Conservation (phyloP, 2,113 vertebrate genomes). For the Furnarius figulus region DNA sequence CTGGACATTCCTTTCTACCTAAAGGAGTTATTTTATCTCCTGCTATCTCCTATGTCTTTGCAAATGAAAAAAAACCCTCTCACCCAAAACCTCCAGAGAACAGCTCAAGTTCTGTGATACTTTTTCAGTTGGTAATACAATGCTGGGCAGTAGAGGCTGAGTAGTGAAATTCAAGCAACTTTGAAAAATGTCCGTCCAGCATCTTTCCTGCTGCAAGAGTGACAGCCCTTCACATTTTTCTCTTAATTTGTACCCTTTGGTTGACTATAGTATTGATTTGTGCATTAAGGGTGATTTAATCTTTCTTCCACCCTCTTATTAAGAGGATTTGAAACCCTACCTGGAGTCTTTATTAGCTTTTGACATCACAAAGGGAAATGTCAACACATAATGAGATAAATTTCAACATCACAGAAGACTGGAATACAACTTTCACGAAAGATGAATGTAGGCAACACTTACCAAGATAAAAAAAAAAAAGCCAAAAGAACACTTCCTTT, state of each 20-base stretch:
- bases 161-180: background rate
- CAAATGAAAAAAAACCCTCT: background rate
- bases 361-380: conserved; percentile 40
- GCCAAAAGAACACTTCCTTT: background rate
- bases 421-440: background rate
- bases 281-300: conserved; percentile 56
- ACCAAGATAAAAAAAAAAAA: background rate
- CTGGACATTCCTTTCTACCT: background rate
- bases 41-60: background rate
- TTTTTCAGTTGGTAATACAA: background rate
- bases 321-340: conserved; percentile 6
- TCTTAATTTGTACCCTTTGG: conserved; percentile 39
- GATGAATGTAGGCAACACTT: background rate
- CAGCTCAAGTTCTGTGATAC: background rate
- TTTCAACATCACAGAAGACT: background rate
- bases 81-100: background rate
- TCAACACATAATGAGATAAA: conserved; percentile 39
- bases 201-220: background rate
- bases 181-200: conserved; percentile 15
- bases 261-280: conserved; percentile 39
- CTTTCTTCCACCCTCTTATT: conserved; percentile 39
- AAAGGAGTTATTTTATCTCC: background rate
- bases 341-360: conserved; percentile 55
- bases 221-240: conserved; percentile 14
- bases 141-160: background rate